Percentiles rank a stretch among this genome's conserved stretches.
phyloP scores from a whole-genome alignment of 2,113 vertebrate genomes.

The Eolophus roseicapilla region DNA sequence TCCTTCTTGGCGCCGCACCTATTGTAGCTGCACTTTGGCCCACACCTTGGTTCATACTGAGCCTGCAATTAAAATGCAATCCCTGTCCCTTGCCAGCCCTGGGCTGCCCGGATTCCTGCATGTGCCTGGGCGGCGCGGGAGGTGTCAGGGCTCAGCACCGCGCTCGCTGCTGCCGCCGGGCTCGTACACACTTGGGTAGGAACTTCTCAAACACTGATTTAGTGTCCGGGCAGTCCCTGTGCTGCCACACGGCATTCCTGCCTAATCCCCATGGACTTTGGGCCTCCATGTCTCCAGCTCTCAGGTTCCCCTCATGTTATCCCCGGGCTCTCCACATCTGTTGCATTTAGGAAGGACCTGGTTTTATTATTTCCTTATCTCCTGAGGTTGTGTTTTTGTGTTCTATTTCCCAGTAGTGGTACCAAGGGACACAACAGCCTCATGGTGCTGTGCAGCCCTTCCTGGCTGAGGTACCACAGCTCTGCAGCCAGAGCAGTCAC shows the following conservation, averaged over 20 bases:
- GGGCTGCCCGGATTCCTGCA: not conserved
- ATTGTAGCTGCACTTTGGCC: constrained; percentile 58
- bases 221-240: not conserved
- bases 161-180: accelerated
- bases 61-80: constrained; percentile 42
- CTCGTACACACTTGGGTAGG: accelerated
- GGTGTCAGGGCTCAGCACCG: not conserved
- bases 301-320: not conserved
- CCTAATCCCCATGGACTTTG: not conserved
- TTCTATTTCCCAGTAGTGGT: not conserved
- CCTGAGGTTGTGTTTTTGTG: not conserved
- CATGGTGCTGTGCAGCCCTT: not conserved
- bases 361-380: not conserved
- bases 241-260: not conserved
- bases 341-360: not conserved
- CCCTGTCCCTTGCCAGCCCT: constrained; percentile 72
- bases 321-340: not conserved
- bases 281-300: not conserved
- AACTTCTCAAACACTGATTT: not conserved
- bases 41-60: constrained; percentile 26
- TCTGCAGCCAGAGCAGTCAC: not conserved
- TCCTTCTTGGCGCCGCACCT: constrained; percentile 37
- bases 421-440: not conserved
- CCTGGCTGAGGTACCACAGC: not conserved
- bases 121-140: not conserved